Base-by-base conservation (phyloP, 2,888 invertebrate species). In the Orchesellides sinensis region DNA sequence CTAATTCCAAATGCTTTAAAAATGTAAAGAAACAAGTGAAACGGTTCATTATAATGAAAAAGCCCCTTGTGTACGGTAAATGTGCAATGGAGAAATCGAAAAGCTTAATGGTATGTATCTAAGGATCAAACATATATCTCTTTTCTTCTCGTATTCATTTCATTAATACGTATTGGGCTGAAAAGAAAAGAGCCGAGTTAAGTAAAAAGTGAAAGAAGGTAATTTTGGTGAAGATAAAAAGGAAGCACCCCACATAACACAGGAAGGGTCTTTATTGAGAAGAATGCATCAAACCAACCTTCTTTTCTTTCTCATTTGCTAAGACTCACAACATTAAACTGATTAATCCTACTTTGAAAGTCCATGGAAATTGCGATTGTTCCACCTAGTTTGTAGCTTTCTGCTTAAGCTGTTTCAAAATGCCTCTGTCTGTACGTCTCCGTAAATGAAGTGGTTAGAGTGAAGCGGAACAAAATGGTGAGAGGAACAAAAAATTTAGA, bases 341-440 rank as follows among this genome's bases (percentile, higher is more conserved):
- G 80, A 80, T 80, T 80, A 80, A 80, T 80, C 80, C 72, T 40
- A n/a, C 56, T 21, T 70, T 79, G 80, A 82, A 74, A 69, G 69
- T 52, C 82, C 82, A 63, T 82, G 82, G 82, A 83, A 83, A 83
- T 83, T 83, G 75, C 77, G 27, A 83, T 83, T 83, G 80, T 80
- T 80, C 80, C 80, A 80, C 80, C 80, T 80, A 80, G 72, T 80
- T 80, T 80, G 72, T 80, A 80, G 65, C 70, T n/a, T n/a, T n/a
- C n/a, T 59, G 32, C 59, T 59, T n/a, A n/a, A n/a, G n/a, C n/a
- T n/a, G n/a, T n/a, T 59, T 59, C 29, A 35, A 63, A 40, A 40
- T 29, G 21, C 1, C 19, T 17, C 4, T 17, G 1, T 49, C 8
- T 68, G 59, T 59, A n/a, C 59, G 59, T 49, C n/a, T n/a, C n/a